Percentiles rank a stretch among this genome's conserved stretches.
phyloP scores from a whole-genome alignment of 2,797 vertebrate species.

The Syngnathus acus region DNA sequence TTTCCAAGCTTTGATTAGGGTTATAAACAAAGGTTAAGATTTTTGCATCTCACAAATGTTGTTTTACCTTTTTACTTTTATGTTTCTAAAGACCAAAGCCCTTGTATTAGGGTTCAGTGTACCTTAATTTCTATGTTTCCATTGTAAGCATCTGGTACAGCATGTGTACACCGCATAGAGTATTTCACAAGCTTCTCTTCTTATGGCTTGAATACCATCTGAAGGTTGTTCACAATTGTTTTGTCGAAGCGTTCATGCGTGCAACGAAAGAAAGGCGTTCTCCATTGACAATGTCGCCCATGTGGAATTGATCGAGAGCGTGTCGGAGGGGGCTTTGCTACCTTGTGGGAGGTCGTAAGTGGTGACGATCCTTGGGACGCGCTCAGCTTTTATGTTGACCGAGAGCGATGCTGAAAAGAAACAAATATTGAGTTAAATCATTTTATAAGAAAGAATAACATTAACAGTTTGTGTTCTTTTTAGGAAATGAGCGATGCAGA shows the following conservation, averaged over 20 bases:
- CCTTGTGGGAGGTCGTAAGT: background rate
- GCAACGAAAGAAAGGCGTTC: background rate
- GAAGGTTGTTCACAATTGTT: conserved; percentile 1
- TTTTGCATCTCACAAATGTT: no score
- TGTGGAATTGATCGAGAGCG: conserved; percentile 1
- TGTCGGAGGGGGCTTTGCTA: background rate
- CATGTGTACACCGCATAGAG: background rate
- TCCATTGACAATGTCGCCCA: background rate
- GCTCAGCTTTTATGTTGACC: background rate
- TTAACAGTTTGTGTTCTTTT: background rate
- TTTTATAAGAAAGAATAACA: background rate
- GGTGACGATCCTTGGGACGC: background rate
- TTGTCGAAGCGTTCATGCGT: background rate
- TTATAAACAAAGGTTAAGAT: no score
- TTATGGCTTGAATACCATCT: background rate
- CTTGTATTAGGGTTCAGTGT: no score
- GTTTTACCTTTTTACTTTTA: no score
- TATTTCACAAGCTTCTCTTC: background rate
- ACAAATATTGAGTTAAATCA: background rate
- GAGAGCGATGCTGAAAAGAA: background rate
- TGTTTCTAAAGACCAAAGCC: no score
- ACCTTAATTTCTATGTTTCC: background rate
- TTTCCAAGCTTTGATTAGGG: no score
- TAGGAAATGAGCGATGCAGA: background rate
- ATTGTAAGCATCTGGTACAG: background rate